phyloP scores from a whole-genome alignment of 1,140 invertebrate species.

The Macrosteles quadrilineatus region DNA sequence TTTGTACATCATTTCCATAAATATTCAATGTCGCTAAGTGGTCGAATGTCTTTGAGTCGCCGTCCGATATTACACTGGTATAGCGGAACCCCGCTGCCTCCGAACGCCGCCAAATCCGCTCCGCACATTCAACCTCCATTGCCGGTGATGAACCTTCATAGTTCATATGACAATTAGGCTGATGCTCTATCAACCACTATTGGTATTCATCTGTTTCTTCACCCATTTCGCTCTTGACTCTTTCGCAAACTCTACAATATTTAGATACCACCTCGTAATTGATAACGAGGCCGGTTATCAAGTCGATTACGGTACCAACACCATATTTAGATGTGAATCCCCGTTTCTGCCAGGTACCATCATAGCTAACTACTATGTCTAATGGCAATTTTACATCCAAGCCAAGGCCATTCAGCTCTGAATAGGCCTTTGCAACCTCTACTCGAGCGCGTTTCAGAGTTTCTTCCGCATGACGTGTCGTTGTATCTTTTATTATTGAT shows the following conservation, averaged over 20 bases:
- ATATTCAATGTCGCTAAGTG: too few species aligned
- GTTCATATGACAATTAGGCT: not conserved
- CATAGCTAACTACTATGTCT: too few species aligned
- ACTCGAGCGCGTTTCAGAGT: too few species aligned
- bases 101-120: slow-evolving; percentile 41
- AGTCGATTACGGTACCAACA: not conserved
- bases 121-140: slow-evolving; percentile 41
- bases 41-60: too few species aligned
- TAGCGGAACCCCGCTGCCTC: slow-evolving; percentile 37
- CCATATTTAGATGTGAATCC: slow-evolving; percentile 4
- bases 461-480: too few species aligned
- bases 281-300: not conserved
- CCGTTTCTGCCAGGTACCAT: too few species aligned
- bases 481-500: too few species aligned
- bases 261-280: not conserved
- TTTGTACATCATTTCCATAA: slow-evolving; percentile 36
- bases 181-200: not conserved
- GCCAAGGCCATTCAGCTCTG: too few species aligned
- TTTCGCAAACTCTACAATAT: not conserved
- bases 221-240: not conserved
- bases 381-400: too few species aligned
- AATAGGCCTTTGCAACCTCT: too few species aligned
- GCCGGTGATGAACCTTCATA: slow-evolving; percentile 37
- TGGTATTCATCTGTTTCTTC: not conserved
- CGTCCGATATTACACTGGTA: too few species aligned